These are phyloP conservation scores for Clivina fossor DNA, from an alignment of 2,888 invertebrate genomes.

Conservation along the genomic window DNA sequence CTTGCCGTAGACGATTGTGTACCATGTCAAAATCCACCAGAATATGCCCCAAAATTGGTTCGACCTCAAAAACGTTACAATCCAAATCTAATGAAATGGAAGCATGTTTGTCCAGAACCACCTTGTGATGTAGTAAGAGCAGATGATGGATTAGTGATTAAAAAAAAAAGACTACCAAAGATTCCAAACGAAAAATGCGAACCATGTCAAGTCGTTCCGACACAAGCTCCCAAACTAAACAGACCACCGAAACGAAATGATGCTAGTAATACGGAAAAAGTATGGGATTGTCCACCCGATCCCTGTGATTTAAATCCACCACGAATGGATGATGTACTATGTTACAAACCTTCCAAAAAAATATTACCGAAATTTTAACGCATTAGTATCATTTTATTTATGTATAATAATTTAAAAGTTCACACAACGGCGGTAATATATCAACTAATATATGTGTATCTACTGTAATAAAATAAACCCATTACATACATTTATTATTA, in stretches of 20 bases:
- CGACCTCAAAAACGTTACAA: conserved; percentile 3
- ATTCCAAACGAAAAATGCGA: conserved; percentile 32
- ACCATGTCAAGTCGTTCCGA: conserved; percentile 24
- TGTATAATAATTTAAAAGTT: too few relatives aligned
- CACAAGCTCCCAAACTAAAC: conserved; percentile 25
- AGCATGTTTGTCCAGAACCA: conserved; percentile 3
- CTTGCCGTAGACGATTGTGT: conserved; percentile 24
- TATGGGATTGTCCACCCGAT: neutral
- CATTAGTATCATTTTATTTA: too few relatives aligned
- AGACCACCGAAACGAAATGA: conserved; percentile 25
- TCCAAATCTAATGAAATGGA: conserved; percentile 10
- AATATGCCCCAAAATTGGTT: neutral
- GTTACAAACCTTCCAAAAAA: conserved; percentile 31
- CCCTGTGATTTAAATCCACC: conserved; percentile 10
- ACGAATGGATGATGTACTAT: conserved; percentile 32
- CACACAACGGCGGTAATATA: too few relatives aligned
- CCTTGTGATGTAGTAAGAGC: neutral
- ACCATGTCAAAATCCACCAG: conserved; percentile 9
- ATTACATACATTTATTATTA: too few relatives aligned
- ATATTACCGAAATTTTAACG: conserved; percentile 25
- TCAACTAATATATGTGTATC: too few relatives aligned
- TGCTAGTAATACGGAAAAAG: conserved; percentile 3
- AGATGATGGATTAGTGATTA: conserved; percentile 28
- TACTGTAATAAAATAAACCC: too few relatives aligned
- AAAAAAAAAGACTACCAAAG: conserved; percentile 34